These are phyloP conservation scores for Rhynchonycteris naso DNA, from an alignment of 2,797 vertebrate species.

Conservation along the genomic window DNA sequence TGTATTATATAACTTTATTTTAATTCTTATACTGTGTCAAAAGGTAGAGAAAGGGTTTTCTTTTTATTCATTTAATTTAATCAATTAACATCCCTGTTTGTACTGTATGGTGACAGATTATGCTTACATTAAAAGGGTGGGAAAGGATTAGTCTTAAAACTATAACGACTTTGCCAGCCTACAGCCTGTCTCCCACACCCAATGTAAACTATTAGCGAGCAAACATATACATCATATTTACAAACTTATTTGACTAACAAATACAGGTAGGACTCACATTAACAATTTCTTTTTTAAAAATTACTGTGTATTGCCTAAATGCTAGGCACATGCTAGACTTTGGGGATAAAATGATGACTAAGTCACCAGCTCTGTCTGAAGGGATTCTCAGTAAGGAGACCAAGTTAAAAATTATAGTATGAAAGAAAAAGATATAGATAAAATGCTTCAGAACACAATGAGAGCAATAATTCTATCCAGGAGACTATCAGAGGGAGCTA, in stretches of 20 bases:
- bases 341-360: not conserved
- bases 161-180: too few relatives aligned
- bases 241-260: too few relatives aligned
- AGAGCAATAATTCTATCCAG: not conserved
- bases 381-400: not conserved
- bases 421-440: not conserved
- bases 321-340: not conserved
- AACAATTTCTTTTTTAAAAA: slow-evolving; percentile 19
- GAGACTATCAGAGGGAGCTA: not conserved
- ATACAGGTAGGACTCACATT: not conserved
- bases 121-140: not conserved
- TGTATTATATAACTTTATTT: not conserved
- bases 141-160: too few relatives aligned
- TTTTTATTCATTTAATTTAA: not conserved
- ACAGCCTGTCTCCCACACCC: too few relatives aligned
- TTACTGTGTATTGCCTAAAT: not conserved
- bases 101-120: not conserved
- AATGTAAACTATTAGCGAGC: too few relatives aligned
- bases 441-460: not conserved
- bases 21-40: not conserved
- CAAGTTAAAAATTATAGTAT: not conserved
- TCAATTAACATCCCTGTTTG: not conserved
- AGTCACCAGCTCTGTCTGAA: not conserved
- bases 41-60: not conserved
- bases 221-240: too few relatives aligned